These are phyloP conservation scores for Pediacus dermestoides DNA, from an alignment of 2,888 invertebrate genomes.

Conservation along the genomic window DNA sequence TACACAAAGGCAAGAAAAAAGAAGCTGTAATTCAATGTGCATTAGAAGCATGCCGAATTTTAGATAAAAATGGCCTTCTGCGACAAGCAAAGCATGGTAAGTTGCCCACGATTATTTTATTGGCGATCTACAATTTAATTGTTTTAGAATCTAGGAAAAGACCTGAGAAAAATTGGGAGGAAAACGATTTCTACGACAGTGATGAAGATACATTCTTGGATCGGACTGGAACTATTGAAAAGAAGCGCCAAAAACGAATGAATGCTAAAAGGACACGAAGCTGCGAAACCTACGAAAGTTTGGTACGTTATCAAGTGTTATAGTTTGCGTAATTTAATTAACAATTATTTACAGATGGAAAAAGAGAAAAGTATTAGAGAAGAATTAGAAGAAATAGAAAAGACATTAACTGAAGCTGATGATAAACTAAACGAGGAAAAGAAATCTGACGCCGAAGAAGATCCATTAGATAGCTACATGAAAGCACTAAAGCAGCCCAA, in stretches of 20 bases:
- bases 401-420: slow-evolving; percentile 49
- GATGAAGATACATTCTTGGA: slow-evolving; percentile 96
- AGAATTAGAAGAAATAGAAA: slow-evolving; percentile 60
- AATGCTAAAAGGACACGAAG: slow-evolving; percentile 60
- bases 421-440: slow-evolving; percentile 47
- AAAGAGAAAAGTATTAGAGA: slow-evolving; percentile 55
- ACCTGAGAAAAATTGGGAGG: slow-evolving; percentile 74
- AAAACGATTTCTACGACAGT: slow-evolving; percentile 88
- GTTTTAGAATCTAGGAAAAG: slow-evolving; percentile 76
- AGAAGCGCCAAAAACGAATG: slow-evolving; percentile 78
- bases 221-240: slow-evolving; percentile 88
- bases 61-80: slow-evolving; percentile 84
- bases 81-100: slow-evolving; percentile 82
- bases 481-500: slow-evolving; percentile 54
- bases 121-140: slow-evolving; percentile 8
- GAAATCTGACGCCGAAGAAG: slow-evolving; percentile 52
- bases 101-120: too few species aligned
- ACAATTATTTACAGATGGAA: slow-evolving; percentile 52
- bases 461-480: slow-evolving; percentile 85
- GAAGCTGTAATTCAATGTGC: slow-evolving; percentile 92
- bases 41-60: slow-evolving; percentile 86
- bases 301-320: slow-evolving; percentile 51
- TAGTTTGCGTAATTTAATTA: slow-evolving; percentile 19
- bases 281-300: slow-evolving; percentile 61
- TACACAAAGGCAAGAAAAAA: slow-evolving; percentile 89